Percentiles rank a stretch among this genome's conserved stretches.
phyloP scores from a whole-genome alignment of 1,140 invertebrate species.

The Hycleus cichorii region DNA sequence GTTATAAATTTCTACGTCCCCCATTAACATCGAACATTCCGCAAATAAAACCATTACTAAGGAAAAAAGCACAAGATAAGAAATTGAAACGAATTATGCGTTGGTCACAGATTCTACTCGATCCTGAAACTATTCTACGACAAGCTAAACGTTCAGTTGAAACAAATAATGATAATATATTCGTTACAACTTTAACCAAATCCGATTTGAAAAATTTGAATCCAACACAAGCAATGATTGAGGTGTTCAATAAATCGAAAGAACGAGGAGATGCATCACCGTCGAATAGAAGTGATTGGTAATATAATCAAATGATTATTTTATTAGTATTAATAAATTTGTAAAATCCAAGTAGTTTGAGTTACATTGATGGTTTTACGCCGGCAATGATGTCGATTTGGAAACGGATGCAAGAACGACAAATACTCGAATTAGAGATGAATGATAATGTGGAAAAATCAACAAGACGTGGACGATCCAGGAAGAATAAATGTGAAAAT shows the following conservation, averaged over 20 bases:
- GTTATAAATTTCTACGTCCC: slow-evolving; percentile 35
- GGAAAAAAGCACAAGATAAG: slow-evolving; percentile 42
- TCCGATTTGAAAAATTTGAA: slow-evolving; percentile 44
- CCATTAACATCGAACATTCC: slow-evolving; percentile 40
- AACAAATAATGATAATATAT: no score
- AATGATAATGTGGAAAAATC: slow-evolving; percentile 11
- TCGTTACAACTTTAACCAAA: slow-evolving; percentile 30
- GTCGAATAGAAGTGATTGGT: slow-evolving; percentile 21
- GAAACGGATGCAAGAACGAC: slow-evolving; percentile 41
- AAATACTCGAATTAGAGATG: slow-evolving; percentile 35
- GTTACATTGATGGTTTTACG: slow-evolving; percentile 45
- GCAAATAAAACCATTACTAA: slow-evolving; percentile 40
- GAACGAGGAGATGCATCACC: slow-evolving; percentile 36
- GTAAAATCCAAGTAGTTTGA: slow-evolving; percentile 10
- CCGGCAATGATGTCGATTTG: slow-evolving; percentile 47
- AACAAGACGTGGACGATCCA: background rate
- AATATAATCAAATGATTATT: slow-evolving; percentile 1
- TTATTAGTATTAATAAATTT: background rate
- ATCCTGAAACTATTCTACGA: slow-evolving; percentile 50
- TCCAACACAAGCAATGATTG: slow-evolving; percentile 51
- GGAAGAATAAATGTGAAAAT: no score
- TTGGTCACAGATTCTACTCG: slow-evolving; percentile 50
- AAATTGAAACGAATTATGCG: slow-evolving; percentile 37
- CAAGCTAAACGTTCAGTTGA: slow-evolving; percentile 24
- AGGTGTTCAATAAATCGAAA: slow-evolving; percentile 45